Evolutionary conservation across 2,113 vertebrate genomes (phyloP).

Genomic region (Etheostoma spectabile): DNA sequence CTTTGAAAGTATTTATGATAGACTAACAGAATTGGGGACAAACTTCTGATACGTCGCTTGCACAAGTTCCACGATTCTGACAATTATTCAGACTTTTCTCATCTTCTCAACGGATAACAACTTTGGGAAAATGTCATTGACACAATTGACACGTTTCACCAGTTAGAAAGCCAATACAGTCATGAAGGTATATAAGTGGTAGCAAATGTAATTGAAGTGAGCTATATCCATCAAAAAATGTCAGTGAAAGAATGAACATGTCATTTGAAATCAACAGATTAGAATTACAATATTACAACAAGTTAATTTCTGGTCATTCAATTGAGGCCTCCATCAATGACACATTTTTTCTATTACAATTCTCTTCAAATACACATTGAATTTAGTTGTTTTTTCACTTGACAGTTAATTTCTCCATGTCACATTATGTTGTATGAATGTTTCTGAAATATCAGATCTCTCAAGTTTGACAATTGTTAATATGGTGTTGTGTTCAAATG

Average conservation of each 20-base stretch:
- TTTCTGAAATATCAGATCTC: not conserved
- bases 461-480: not conserved
- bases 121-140: slow-evolving; percentile 12
- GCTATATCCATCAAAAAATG: not conserved
- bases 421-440: not conserved
- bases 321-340: not conserved
- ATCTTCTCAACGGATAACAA: not conserved
- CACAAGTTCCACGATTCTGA: too few species aligned
- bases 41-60: too few species aligned
- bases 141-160: not conserved
- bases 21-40: too few species aligned
- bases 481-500: not conserved
- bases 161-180: not conserved
- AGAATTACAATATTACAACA: slow-evolving; percentile 18
- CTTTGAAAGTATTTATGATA: too few species aligned
- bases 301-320: slow-evolving; percentile 13
- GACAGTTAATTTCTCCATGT: not conserved
- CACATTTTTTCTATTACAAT: not conserved
- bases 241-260: not conserved
- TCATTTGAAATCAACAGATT: slow-evolving; percentile 15
- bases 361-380: slow-evolving; percentile 13
- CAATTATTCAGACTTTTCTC: not conserved
- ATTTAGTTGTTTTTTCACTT: not conserved
- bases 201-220: not conserved
- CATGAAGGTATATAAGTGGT: not conserved